These are phyloP conservation scores for Xenus cinereus DNA, from an alignment of 2,113 vertebrate species.

Conservation along the genomic window DNA sequence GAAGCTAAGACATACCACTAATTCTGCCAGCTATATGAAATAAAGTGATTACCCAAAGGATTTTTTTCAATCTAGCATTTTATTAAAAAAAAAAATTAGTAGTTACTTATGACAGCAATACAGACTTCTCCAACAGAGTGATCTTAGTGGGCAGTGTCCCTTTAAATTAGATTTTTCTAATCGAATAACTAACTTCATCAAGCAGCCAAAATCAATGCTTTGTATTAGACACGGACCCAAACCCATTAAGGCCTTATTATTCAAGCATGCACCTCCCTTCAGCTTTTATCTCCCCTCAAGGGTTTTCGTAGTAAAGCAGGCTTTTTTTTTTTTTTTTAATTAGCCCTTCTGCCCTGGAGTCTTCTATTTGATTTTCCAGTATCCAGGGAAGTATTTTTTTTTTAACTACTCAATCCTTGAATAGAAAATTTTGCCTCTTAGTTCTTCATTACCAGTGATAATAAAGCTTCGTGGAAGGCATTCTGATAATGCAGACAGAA, in stretches of 20 bases:
- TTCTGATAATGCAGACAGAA: neutral
- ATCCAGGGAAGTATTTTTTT: neutral
- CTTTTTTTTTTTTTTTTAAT: slow-evolving; percentile 34
- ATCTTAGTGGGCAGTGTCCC: neutral
- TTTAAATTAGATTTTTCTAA: slow-evolving; percentile 32
- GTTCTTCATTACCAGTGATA: slow-evolving; percentile 6
- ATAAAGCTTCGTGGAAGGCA: neutral
- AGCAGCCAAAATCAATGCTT: slow-evolving; percentile 42
- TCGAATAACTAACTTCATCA: slow-evolving; percentile 35
- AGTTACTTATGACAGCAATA: neutral
- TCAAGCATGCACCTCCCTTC: slow-evolving; percentile 31
- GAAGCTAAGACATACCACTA: neutral
- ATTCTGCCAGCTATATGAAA: neutral
- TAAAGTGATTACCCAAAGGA: neutral
- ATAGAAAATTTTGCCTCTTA: slow-evolving; percentile 4
- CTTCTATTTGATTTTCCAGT: slow-evolving; percentile 47
- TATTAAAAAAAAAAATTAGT: neutral
- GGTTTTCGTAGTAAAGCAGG: slow-evolving; percentile 28
- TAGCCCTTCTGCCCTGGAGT: slow-evolving; percentile 38
- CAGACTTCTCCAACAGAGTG: neutral
- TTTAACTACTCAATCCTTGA: neutral
- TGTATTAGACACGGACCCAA: slow-evolving; percentile 2
- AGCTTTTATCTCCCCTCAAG: slow-evolving; percentile 51
- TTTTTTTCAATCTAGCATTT: neutral
- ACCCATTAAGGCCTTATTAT: slow-evolving; percentile 48